Base-by-base conservation (phyloP, 1,140 invertebrate species). In the Atopsyche davidsoni region DNA sequence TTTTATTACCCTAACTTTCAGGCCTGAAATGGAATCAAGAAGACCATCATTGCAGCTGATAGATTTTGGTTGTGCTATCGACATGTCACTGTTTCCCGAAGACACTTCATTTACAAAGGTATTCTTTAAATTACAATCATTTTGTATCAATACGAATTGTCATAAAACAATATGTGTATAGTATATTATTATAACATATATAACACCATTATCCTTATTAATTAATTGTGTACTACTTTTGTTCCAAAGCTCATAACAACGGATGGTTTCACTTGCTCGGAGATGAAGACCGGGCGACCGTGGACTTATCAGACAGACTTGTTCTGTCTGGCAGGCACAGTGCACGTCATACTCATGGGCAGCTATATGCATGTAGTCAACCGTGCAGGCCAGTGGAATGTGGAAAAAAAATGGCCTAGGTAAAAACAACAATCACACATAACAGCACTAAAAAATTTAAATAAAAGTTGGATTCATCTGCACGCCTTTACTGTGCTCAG, bases 261-360 rank as follows among this genome's bases (percentile, higher is more conserved):
- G 6, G 80, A 85, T 62, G 81, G 80, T 24, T 89, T 91, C 60
- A 83, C 83, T 23, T 92, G 89, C 62, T 85, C 83, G 49, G 89
- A 93, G 73, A 93, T 93, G 89, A 79, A 81, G 60, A 88, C 89
- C 51, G 77, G 82, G 31, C 80, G 81, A 60, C 86, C 89, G 2
- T 96, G 93, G 93, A 92, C 86, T 22, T 95, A 91, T 67, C 92
- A 96, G 72, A 88, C 87, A 24, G 92, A 96, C 75, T 71, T 92
- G 54, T 94, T 86, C 75, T 92, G 91, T 55, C 66, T 93, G 48
- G 87, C 87, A 47, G 87, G 86, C 16, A 87, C 88, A 17, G 83
- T 91, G 50, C 86, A 94, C 70, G 85, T 87, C 35, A 69, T 95
- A 51, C 66, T 93, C 16, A 90, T 92, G 71, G 86, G 87, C 19